Conservation (phyloP, 2,113 vertebrate genomes). For the Bubalus kerabau region DNA sequence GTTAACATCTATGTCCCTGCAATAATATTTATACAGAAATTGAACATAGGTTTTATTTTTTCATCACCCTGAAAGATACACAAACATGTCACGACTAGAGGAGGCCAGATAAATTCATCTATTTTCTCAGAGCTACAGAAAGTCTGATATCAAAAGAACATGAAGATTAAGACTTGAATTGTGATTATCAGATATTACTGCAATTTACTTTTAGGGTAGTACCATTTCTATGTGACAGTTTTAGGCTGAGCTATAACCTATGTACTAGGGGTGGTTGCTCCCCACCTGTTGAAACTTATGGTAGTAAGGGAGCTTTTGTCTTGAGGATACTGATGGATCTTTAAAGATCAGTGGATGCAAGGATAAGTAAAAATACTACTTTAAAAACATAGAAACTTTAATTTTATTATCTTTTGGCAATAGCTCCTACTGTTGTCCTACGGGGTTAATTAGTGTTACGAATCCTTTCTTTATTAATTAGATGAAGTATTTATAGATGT, state of each 20-base stretch:
- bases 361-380: neutral
- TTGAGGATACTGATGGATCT: neutral
- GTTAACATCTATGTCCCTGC: neutral
- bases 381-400: neutral
- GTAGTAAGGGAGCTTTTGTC: neutral
- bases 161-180: neutral
- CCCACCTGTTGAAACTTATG: neutral
- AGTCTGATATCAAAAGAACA: conserved; percentile 1
- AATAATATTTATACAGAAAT: conserved; percentile 12
- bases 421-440: neutral
- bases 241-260: neutral
- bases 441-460: neutral
- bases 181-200: neutral
- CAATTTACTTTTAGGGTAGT: neutral
- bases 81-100: neutral
- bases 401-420: neutral
- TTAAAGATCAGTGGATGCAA: neutral
- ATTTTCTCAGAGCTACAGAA: neutral
- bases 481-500: neutral
- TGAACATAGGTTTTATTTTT: neutral
- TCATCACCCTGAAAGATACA: neutral
- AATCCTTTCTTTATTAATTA: neutral
- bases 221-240: neutral
- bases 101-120: neutral
- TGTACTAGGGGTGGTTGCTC: neutral